These are phyloP conservation scores for Albula goreensis DNA, from an alignment of 2,113 vertebrate species.

Conservation along the genomic window DNA sequence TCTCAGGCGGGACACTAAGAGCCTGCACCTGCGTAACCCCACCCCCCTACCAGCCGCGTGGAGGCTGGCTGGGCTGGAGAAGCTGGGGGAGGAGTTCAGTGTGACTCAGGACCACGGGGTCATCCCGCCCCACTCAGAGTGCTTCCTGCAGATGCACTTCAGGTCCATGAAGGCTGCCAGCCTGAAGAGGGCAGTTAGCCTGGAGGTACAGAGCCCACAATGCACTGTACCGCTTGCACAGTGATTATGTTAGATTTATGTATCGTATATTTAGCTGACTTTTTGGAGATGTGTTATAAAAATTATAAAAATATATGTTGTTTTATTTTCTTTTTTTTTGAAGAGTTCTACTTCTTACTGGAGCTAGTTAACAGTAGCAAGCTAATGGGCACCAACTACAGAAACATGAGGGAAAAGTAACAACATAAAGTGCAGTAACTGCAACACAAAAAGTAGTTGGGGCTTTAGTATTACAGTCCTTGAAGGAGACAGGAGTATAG, in stretches of 20 bases:
- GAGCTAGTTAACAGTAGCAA: too few species aligned
- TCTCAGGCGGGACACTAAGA: conserved; percentile 69
- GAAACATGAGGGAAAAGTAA: too few species aligned
- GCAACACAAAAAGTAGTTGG: too few species aligned
- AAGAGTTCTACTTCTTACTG: too few species aligned
- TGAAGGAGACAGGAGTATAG: not conserved
- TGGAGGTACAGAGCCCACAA: conserved; percentile 74
- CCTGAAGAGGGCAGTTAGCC: conserved; percentile 73
- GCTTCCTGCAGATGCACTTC: conserved; percentile 72
- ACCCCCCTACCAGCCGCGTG: conserved; percentile 75
- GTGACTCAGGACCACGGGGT: conserved; percentile 67
- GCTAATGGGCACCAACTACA: too few species aligned
- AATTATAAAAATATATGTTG: too few species aligned
- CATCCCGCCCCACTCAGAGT: conserved; percentile 62
- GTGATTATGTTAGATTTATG: too few species aligned
- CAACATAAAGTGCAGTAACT: too few species aligned
- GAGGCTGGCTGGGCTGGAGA: conserved; percentile 78
- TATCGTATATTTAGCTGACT: too few species aligned
- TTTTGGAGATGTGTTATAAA: too few species aligned
- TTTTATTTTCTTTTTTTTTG: too few species aligned
- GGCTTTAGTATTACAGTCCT: too few species aligned
- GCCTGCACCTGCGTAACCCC: conserved; percentile 70
- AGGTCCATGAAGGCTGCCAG: conserved; percentile 63
- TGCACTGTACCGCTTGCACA: not conserved
- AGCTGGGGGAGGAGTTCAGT: conserved; percentile 76